Percentiles rank a stretch among this genome's conserved stretches.
These are phyloP conservation scores for Hippopotamyrus pictus DNA, from an alignment of 2,797 vertebrate genomes.

Conservation along the genomic window DNA sequence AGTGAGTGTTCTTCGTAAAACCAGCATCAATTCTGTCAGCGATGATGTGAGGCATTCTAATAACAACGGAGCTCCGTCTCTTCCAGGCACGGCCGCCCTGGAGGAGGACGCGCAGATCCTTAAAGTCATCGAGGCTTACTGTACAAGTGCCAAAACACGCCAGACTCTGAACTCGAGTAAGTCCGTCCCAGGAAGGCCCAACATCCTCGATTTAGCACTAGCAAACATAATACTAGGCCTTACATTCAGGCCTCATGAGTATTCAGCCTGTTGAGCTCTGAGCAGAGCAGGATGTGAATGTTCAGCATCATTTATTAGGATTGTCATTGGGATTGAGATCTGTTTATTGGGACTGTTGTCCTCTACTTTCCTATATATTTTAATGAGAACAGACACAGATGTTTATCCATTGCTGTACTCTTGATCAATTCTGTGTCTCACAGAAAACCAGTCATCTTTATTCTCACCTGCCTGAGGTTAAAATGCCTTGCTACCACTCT, in stretches of 20 bases:
- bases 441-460: neutral
- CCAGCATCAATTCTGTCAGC: constrained; percentile 41
- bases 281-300: neutral
- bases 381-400: neutral
- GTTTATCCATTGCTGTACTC: neutral
- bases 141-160: constrained; percentile 92
- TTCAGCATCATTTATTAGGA: neutral
- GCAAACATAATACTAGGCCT: neutral
- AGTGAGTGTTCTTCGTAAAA: constrained; percentile 59
- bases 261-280: neutral
- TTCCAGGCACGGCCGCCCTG: constrained; percentile 85
- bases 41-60: neutral
- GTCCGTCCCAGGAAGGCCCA: constrained; percentile 38
- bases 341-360: neutral
- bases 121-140: constrained; percentile 96
- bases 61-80: neutral
- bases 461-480: neutral
- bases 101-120: constrained; percentile 97
- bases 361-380: neutral
- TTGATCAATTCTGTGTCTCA: neutral
- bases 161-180: constrained; percentile 97
- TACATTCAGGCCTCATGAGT: neutral
- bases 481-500: neutral
- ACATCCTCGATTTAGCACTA: neutral
- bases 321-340: neutral